Evolutionary conservation across 1,140 invertebrate genomes (phyloP).

Genomic region (Anastrepha ludens): DNA sequence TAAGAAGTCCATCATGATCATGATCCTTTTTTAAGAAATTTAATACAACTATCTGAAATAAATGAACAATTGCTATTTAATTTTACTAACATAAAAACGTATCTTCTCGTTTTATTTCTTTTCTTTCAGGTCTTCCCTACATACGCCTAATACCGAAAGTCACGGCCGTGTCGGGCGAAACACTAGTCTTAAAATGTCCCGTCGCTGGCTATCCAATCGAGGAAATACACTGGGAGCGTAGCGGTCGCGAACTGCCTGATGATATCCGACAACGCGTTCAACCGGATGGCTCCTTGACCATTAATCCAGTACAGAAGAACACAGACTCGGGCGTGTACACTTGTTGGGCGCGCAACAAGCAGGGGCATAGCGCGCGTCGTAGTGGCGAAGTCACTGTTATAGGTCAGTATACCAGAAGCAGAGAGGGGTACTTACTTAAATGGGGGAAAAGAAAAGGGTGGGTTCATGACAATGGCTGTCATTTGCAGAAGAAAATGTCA

Average conservation of each 20-base stretch:
- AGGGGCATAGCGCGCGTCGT: conserved; percentile 82
- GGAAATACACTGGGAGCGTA: conserved; percentile 87
- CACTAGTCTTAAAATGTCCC: conserved; percentile 86
- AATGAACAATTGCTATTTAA: too few relatives aligned
- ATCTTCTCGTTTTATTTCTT: background rate
- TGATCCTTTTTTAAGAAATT: too few relatives aligned
- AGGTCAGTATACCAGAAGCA: conserved; percentile 77
- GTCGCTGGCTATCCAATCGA: conserved; percentile 89
- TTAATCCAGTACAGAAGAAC: conserved; percentile 84
- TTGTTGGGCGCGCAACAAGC: conserved; percentile 84
- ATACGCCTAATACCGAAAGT: conserved; percentile 89
- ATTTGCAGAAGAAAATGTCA: too few relatives aligned
- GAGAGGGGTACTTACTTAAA: background rate
- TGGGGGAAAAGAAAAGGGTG: background rate
- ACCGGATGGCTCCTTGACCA: conserved; percentile 82
- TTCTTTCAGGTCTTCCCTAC: conserved; percentile 83
- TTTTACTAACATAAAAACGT: too few relatives aligned
- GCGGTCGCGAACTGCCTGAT: conserved; percentile 84
- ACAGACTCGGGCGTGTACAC: conserved; percentile 86
- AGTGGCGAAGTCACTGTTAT: conserved; percentile 85
- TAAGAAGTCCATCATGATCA: too few relatives aligned
- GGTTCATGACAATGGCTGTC: too few relatives aligned
- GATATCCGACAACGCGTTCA: conserved; percentile 87
- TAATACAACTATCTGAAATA: too few relatives aligned
- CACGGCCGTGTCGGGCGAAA: conserved; percentile 88